phyloP scores from a whole-genome alignment of 2,797 vertebrate species.

The Melanotaenia boesemani region DNA sequence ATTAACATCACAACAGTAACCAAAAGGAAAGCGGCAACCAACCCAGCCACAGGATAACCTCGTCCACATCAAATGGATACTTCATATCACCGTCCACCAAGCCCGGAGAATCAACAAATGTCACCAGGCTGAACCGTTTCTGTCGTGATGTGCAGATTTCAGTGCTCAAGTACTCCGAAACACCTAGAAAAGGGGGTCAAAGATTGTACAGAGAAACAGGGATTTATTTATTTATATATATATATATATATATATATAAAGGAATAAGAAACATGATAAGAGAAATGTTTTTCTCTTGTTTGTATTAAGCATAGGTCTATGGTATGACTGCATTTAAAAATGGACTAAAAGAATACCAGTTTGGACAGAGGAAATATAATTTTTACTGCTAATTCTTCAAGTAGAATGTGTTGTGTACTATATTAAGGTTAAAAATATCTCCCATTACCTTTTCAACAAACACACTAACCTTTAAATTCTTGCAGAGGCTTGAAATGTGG shows the following conservation, averaged over 20 bases:
- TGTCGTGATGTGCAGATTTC: constrained; percentile 90
- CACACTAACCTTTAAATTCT: constrained; percentile 85
- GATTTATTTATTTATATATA: neutral
- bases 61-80: constrained; percentile 91
- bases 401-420: too few species aligned
- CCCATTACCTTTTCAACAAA: neutral
- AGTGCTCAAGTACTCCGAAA: constrained; percentile 88
- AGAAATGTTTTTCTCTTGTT: too few species aligned
- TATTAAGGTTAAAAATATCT: neutral
- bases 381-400: too few species aligned
- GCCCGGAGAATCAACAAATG: constrained; percentile 88
- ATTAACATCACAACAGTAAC: neutral
- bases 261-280: too few species aligned
- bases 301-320: too few species aligned
- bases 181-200: constrained; percentile 70
- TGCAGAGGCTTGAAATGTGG: constrained; percentile 90
- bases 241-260: neutral
- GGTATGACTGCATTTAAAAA: too few species aligned
- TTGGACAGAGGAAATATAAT: neutral
- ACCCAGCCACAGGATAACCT: constrained; percentile 88
- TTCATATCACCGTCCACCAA: constrained; percentile 92
- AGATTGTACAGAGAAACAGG: neutral
- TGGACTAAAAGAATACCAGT: neutral
- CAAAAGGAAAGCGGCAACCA: constrained; percentile 31
- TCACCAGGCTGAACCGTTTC: constrained; percentile 89